Conservation (phyloP, 2,888 invertebrate species). For the Brenthis ino region DNA sequence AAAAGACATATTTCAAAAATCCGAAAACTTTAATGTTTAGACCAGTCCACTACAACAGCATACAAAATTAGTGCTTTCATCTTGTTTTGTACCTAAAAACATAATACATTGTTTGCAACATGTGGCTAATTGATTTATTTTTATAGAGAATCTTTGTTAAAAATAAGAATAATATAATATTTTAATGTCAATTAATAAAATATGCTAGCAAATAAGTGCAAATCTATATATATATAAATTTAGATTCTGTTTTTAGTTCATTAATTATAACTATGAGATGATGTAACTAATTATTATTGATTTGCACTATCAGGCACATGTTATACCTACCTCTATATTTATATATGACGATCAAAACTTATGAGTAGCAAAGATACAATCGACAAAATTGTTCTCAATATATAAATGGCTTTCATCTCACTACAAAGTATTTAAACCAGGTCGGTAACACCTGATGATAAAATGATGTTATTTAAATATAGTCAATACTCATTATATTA, state of each 20-base stretch:
- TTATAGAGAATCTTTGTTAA: constrained; percentile 28
- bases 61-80: constrained; percentile 61
- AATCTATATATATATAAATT: constrained; percentile 10
- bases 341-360: constrained; percentile 28
- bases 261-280: constrained; percentile 12
- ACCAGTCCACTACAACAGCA: constrained; percentile 62
- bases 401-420: constrained; percentile 26
- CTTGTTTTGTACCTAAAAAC: constrained; percentile 63
- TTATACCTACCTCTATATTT: constrained; percentile 31
- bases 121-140: constrained; percentile 27
- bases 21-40: constrained; percentile 62
- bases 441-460: neutral
- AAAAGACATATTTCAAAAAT: constrained; percentile 46
- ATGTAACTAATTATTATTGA: constrained; percentile 10
- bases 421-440: constrained; percentile 17
- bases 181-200: constrained; percentile 41
- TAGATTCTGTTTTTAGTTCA: constrained; percentile 15
- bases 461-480: neutral
- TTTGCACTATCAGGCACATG: constrained; percentile 32
- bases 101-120: constrained; percentile 49
- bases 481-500: neutral
- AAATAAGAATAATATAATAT: constrained; percentile 37
- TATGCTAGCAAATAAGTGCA: constrained; percentile 35
- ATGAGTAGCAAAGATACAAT: constrained; percentile 27
- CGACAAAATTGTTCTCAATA: constrained; percentile 22